Conservation (phyloP, 2,113 vertebrate genomes). For the Melanerpes aurifrons region DNA sequence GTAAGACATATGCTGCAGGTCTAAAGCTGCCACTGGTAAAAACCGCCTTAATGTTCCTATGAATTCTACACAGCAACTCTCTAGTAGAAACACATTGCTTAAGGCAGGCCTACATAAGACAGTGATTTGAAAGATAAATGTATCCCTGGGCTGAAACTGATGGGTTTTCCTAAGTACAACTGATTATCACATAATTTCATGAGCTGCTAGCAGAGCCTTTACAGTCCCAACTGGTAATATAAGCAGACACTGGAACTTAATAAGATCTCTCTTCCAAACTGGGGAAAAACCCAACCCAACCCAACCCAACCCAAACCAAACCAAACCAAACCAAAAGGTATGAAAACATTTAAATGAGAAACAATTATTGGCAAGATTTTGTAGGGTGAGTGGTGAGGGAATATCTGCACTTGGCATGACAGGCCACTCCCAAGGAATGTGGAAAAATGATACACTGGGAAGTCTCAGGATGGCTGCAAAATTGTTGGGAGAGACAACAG, state of each 20-base stretch:
- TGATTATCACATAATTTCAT: background rate
- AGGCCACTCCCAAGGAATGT: background rate
- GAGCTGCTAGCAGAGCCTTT: background rate
- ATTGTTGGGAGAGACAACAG: background rate
- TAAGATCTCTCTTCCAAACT: background rate
- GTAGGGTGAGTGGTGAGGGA: background rate
- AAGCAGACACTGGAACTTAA: background rate
- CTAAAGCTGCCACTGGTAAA: constrained; percentile 10
- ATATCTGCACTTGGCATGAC: background rate
- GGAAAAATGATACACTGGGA: background rate
- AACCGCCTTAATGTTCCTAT: background rate
- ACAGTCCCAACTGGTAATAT: background rate
- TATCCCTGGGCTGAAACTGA: background rate
- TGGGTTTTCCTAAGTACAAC: background rate
- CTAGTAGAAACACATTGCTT: background rate
- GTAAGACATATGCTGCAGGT: constrained; percentile 6
- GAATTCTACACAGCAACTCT: background rate
- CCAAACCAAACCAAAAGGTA: no score
- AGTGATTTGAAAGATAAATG: background rate
- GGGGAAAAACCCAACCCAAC: background rate
- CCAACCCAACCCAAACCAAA: no score
- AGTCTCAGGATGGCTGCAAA: background rate
- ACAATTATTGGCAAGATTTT: background rate
- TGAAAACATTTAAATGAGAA: background rate
- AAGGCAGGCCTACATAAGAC: background rate